A percentile compares a stretch with the other conserved stretches of the same genome.
Evolutionary conservation across 1,140 invertebrate species (phyloP).

Genomic region (Bursaphelenchus mucronatus): DNA sequence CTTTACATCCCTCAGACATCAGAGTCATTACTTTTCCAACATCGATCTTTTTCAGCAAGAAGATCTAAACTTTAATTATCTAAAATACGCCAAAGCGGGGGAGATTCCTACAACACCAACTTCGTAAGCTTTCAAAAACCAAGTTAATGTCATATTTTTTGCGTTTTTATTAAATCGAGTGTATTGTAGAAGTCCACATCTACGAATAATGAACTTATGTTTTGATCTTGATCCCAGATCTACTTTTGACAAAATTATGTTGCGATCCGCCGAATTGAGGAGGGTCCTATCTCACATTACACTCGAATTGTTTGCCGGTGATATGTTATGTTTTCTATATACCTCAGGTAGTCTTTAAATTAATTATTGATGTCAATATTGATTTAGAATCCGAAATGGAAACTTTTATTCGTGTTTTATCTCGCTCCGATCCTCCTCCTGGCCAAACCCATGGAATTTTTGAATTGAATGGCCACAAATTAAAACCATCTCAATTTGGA

Average conservation of each 20-base stretch:
- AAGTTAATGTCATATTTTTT: neutral
- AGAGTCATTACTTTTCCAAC: conserved; percentile 30
- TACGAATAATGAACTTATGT: conserved; percentile 28
- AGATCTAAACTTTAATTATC: conserved; percentile 14
- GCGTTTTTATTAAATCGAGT: neutral
- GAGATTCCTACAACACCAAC: conserved; percentile 22
- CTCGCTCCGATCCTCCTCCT: conserved; percentile 66
- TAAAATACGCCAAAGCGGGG: conserved; percentile 31
- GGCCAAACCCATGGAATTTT: conserved; percentile 72
- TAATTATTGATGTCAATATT: conserved; percentile 6
- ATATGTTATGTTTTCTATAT: conserved; percentile 81
- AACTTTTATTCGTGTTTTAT: conserved; percentile 74
- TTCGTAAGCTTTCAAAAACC: conserved; percentile 4
- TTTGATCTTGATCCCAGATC: conserved; percentile 29
- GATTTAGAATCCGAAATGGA: conserved; percentile 71
- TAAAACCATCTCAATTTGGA: conserved; percentile 69
- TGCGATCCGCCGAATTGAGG: conserved; percentile 6
- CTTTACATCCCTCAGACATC: conserved; percentile 15
- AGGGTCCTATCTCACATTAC: conserved; percentile 63
- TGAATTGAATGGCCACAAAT: conserved; percentile 77
- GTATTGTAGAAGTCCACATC: conserved; percentile 25
- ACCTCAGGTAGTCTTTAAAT: conserved; percentile 64
- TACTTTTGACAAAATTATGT: conserved; percentile 20
- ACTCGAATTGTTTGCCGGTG: conserved; percentile 79
- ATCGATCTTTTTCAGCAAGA: conserved; percentile 29